A percentile compares a stretch with the other conserved stretches of the same genome.
These are phyloP conservation scores for Drymonia ruficornis DNA, from an alignment of 2,888 invertebrate species.

Conservation along the genomic window DNA sequence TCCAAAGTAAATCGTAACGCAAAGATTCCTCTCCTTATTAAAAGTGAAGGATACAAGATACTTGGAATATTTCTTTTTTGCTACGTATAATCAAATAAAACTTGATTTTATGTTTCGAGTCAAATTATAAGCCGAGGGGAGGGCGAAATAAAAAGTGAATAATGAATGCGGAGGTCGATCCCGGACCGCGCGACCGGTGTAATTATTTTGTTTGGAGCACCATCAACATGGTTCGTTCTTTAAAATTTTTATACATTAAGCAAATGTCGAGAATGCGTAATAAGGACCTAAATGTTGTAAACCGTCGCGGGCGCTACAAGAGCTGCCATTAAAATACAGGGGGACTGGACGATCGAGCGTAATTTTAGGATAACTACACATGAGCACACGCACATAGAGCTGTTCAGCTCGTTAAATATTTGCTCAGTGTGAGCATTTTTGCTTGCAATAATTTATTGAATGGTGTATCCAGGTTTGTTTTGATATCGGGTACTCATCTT, in stretches of 20 bases:
- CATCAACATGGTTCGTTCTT: slow-evolving; percentile 84
- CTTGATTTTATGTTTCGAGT: slow-evolving; percentile 84
- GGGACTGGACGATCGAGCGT: slow-evolving; percentile 63
- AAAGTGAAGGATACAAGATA: slow-evolving; percentile 73
- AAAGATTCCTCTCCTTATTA: slow-evolving; percentile 66
- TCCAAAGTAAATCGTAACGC: slow-evolving; percentile 58
- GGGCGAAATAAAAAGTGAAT: slow-evolving; percentile 83
- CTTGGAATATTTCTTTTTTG: slow-evolving; percentile 69
- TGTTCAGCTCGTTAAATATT: not conserved
- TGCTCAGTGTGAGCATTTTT: too few relatives aligned
- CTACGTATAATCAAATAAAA: slow-evolving; percentile 81
- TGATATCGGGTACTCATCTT: not conserved
- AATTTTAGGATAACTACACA: slow-evolving; percentile 27
- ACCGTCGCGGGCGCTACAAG: slow-evolving; percentile 62
- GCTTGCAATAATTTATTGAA: too few relatives aligned
- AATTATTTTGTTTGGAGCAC: slow-evolving; percentile 84
- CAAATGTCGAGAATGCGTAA: slow-evolving; percentile 83
- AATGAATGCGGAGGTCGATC: slow-evolving; percentile 82
- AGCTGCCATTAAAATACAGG: slow-evolving; percentile 67
- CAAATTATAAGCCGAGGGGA: slow-evolving; percentile 83
- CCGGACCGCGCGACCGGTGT: slow-evolving; percentile 80
- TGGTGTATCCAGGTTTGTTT: too few relatives aligned
- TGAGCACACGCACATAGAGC: not conserved
- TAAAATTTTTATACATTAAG: slow-evolving; percentile 83
- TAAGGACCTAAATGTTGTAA: slow-evolving; percentile 79